phyloP scores from a whole-genome alignment of 37 sponge, comb jelly and placozoan species.

The Oopsacas minuta region DNA sequence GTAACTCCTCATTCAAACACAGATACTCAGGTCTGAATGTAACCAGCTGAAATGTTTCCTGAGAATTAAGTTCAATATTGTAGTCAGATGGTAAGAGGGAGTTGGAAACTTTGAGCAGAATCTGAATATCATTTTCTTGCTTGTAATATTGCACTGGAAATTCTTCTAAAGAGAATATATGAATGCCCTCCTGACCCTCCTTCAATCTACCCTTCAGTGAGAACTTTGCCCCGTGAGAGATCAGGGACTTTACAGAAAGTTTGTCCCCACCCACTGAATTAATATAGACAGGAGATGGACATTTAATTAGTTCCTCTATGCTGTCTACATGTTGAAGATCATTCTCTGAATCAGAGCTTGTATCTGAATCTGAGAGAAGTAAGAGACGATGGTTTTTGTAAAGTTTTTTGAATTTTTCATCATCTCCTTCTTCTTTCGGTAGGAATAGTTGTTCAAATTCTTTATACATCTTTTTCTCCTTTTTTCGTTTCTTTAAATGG shows the following conservation, averaged over 20 bases:
- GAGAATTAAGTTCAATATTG: background rate
- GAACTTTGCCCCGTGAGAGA: background rate
- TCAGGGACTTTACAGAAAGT: background rate
- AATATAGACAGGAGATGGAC: background rate
- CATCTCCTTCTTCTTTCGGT: background rate
- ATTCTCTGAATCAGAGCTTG: conserved; percentile 10
- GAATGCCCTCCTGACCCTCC: background rate
- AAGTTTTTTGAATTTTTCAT: background rate
- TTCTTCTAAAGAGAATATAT: background rate
- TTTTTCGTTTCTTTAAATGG: background rate
- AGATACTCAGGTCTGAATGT: background rate
- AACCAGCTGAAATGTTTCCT: background rate
- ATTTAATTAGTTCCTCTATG: background rate
- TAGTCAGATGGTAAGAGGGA: background rate
- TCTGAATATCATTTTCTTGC: background rate
- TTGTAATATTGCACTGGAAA: background rate
- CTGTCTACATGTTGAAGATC: background rate
- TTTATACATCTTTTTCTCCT: background rate
- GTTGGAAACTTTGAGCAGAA: background rate
- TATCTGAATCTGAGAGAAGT: background rate
- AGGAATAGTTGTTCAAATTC: background rate
- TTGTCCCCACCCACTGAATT: background rate
- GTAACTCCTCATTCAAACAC: background rate
- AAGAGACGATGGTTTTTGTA: background rate
- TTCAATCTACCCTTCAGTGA: conserved; percentile 10